Conservation (phyloP, 2,113 vertebrate genomes). For the Pseudorhombus dupliciocellatus region DNA sequence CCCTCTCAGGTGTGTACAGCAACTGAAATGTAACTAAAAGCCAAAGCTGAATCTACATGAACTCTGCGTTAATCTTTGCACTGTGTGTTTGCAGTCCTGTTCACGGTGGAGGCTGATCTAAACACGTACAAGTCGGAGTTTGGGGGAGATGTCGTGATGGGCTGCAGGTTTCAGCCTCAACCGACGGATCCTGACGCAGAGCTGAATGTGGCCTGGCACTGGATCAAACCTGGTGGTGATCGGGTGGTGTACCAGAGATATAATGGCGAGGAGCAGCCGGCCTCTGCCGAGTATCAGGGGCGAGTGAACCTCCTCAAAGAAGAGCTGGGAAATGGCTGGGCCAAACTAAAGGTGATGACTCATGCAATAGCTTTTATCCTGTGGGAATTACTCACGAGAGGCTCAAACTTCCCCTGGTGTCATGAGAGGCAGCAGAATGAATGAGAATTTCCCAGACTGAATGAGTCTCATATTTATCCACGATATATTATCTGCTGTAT, state of each 20-base stretch:
- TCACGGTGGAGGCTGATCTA: slow-evolving; percentile 82
- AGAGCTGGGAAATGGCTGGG: slow-evolving; percentile 79
- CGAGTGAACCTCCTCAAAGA: slow-evolving; percentile 80
- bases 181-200: slow-evolving; percentile 16
- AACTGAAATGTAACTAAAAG: neutral
- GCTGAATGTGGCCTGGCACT: slow-evolving; percentile 84
- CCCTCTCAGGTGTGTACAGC: slow-evolving; percentile 55
- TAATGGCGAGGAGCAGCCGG: slow-evolving; percentile 63
- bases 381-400: neutral
- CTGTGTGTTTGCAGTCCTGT: slow-evolving; percentile 79
- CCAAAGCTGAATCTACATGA: neutral
- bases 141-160: slow-evolving; percentile 83
- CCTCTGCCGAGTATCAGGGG: slow-evolving; percentile 70
- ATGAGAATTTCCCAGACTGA: neutral
- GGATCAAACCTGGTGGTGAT: rapidly evolving
- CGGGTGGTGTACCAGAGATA: slow-evolving; percentile 77
- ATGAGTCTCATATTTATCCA: neutral
- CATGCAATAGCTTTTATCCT: neutral
- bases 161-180: slow-evolving; percentile 85
- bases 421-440: rapidly evolving
- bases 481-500: neutral
- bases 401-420: neutral
- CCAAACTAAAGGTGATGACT: slow-evolving; percentile 76
- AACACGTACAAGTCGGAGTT: slow-evolving; percentile 74
- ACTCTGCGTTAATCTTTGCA: neutral